Conservation (phyloP, 2,797 vertebrate genomes). For the Denticeps clupeoides region DNA sequence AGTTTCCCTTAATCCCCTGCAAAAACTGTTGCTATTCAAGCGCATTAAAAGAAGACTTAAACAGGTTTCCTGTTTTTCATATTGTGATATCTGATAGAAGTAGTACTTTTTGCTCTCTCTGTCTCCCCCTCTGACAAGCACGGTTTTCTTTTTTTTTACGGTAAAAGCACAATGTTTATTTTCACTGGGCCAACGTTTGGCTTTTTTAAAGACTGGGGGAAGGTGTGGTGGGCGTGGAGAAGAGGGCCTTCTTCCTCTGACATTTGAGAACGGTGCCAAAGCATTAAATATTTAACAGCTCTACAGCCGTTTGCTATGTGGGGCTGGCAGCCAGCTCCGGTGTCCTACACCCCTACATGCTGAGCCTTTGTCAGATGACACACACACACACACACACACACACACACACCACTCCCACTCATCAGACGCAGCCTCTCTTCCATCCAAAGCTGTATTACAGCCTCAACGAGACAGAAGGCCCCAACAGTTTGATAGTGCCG, state of each 20-base stretch:
- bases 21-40: constrained; percentile 11
- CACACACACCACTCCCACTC: neutral
- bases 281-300: constrained; percentile 30
- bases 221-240: neutral
- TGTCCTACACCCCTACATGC: constrained; percentile 5
- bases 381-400: neutral
- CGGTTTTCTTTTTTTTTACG: too few relatives aligned
- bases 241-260: constrained; percentile 18
- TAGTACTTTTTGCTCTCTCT: constrained; percentile 5
- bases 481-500: too few relatives aligned
- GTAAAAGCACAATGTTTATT: constrained; percentile 30
- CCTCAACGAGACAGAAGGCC: too few relatives aligned
- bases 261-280: constrained; percentile 26
- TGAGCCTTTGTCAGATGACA: constrained; percentile 9
- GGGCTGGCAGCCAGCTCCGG: constrained; percentile 4
- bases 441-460: too few relatives aligned
- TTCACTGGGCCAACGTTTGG: constrained; percentile 13
- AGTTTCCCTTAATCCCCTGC: constrained; percentile 30
- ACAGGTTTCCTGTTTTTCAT: constrained; percentile 20
- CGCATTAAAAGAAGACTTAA: constrained; percentile 16
- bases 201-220: neutral
- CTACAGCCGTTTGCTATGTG: constrained; percentile 21
- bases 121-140: neutral
- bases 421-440: too few relatives aligned
- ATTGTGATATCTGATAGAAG: constrained; percentile 30